Conservation (phyloP, 2,113 vertebrate genomes). For the Holacanthus passer region DNA sequence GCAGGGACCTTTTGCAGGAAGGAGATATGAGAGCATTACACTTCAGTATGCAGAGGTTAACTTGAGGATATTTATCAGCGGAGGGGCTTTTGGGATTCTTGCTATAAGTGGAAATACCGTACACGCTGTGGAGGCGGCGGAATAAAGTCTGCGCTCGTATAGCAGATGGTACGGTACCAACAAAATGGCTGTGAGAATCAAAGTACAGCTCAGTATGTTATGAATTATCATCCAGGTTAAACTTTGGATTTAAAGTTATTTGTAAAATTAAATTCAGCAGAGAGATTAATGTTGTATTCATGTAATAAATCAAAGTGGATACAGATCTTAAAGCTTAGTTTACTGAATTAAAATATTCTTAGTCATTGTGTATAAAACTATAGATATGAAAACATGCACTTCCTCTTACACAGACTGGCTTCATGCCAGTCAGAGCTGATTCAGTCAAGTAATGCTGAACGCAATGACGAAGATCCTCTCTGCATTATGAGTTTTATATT, state of each 20-base stretch:
- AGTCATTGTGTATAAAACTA: background rate
- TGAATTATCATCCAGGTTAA: background rate
- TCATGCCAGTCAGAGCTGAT: no score
- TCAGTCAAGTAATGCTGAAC: no score
- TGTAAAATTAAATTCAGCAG: background rate
- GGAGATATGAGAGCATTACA: slow-evolving; percentile 27
- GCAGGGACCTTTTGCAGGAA: slow-evolving; percentile 24
- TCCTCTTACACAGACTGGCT: no score
- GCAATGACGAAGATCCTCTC: no score
- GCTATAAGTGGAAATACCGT: background rate
- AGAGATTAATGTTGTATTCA: background rate
- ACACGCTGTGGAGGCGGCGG: background rate
- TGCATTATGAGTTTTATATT: no score
- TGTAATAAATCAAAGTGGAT: background rate
- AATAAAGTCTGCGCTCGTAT: background rate
- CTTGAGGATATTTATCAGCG: slow-evolving; percentile 36
- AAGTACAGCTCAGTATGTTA: background rate
- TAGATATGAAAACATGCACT: no score
- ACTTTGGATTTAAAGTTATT: background rate
- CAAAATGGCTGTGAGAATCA: background rate
- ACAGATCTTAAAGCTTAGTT: background rate
- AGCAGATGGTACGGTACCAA: background rate
- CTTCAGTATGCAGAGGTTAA: slow-evolving; percentile 46
- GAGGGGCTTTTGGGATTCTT: slow-evolving; percentile 16
- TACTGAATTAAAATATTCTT: background rate